Evolutionary conservation across 2,888 invertebrate genomes (phyloP), one percentile per base, ranked within the genome.

Genomic region (Meliscaeva auricollis): DNA sequence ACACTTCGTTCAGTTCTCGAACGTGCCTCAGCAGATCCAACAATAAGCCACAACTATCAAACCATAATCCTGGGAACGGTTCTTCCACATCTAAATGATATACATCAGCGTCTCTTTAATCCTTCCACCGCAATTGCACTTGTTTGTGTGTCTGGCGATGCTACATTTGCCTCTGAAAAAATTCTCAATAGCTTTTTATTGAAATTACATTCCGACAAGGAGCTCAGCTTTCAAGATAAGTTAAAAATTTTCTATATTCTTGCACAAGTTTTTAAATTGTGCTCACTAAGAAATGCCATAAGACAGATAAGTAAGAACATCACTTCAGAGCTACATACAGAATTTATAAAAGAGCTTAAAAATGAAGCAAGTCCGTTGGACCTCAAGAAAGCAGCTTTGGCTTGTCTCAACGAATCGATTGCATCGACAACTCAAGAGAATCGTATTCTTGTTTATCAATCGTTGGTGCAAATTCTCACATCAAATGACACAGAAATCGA

Each of bases 261-360:
- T 0, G 88, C 90, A 1, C 89, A 91, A 80, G 88, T 91, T 0
- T 90, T 91, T 56, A 89, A 89, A 70, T 87, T 91, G 5, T 88
- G 88, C 15, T 81, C 87, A 0, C 2, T 60, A 13, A 87, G 78
- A 52, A 83, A 87, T 30, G 62, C 69, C 8, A 62, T 87, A 41
- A 30, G 79, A n/a, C 48, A 87, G 3, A 88, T 95, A 91, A 93
- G 92, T 88, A 92, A 93, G 1, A 93, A 93, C 82, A 93, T 93
- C 30, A 88, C 88, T 60, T 30, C n/a, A 81, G 32, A 83, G 88
- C 7, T 91, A 52, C 91, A 90, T 68, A 76, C 87, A 3, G 87
- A 90, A 79, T 88, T 90, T 3, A 89, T 91, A 50, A 87, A 88
- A 0, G 87, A 88, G 3, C 32, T 91, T 7, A 81, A 73, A 26